These are phyloP conservation scores for Drosophila quasianomalipes DNA, from an alignment of 2,888 invertebrate genomes.

Conservation along the genomic window DNA sequence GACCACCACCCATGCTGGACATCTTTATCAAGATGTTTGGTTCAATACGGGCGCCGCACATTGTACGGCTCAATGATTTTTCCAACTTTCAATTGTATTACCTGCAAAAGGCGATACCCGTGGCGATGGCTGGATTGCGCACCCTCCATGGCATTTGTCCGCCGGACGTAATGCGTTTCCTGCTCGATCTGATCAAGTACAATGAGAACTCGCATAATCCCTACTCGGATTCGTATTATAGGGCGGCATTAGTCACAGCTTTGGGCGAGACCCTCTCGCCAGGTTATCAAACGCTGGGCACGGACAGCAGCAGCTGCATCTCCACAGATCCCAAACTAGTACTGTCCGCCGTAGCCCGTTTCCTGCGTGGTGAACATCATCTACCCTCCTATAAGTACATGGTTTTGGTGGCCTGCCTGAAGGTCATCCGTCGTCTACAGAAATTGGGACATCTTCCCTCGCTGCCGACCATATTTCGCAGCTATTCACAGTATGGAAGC, in stretches of 20 bases:
- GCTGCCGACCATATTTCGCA: constrained; percentile 94
- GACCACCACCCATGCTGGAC: constrained; percentile 97
- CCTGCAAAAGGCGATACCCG: constrained; percentile 96
- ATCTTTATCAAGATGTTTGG: constrained; percentile 98
- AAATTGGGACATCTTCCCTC: constrained; percentile 97
- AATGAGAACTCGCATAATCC: constrained; percentile 99
- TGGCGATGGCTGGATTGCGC: constrained; percentile 96
- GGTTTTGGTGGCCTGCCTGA: constrained; percentile 95
- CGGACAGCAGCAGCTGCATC: constrained; percentile 88
- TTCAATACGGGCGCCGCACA: constrained; percentile 96
- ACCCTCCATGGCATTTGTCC: constrained; percentile 98
- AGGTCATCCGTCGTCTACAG: constrained; percentile 95
- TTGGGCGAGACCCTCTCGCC: constrained; percentile 96
- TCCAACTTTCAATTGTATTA: constrained; percentile 97
- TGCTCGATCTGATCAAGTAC: constrained; percentile 98
- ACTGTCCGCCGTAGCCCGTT: constrained; percentile 96
- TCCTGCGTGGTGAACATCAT: constrained; percentile 97
- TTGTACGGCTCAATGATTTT: constrained; percentile 97
- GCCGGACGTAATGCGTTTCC: constrained; percentile 95
- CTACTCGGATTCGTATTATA: constrained; percentile 97
- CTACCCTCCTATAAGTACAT: constrained; percentile 96
- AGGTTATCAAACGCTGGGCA: constrained; percentile 91
- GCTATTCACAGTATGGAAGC: constrained; percentile 95
- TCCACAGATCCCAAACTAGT: constrained; percentile 94
- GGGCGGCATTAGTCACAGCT: constrained; percentile 96